phyloP scores from a whole-genome alignment of 2,888 invertebrate genomes.

The Netelia virgata region DNA sequence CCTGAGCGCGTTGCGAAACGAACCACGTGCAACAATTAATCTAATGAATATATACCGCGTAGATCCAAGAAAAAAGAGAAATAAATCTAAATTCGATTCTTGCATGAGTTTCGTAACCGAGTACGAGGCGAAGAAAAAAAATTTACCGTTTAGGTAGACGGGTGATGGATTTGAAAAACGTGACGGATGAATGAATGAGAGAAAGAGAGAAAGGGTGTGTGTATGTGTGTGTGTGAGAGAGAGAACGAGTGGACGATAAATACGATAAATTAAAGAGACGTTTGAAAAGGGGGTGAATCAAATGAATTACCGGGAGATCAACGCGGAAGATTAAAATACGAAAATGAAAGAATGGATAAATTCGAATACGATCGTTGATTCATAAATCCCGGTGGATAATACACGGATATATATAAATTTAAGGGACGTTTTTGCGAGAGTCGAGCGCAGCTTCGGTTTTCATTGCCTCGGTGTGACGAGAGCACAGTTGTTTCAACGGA shows the following conservation, averaged over 20 bases:
- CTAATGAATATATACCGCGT: slow-evolving; percentile 71
- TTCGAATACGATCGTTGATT: slow-evolving; percentile 21
- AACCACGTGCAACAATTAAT: slow-evolving; percentile 73
- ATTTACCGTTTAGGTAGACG: not conserved
- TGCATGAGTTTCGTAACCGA: not conserved
- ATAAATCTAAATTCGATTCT: not conserved
- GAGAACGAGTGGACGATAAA: not conserved
- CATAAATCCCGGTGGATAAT: not conserved
- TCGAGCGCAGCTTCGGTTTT: slow-evolving; percentile 22
- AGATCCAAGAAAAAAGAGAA: not conserved
- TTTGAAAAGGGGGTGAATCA: not conserved
- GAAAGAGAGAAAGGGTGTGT: too few species aligned
- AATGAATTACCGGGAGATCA: not conserved
- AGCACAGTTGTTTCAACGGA: slow-evolving; percentile 31
- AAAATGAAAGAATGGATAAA: not conserved
- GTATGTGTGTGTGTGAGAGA: too few species aligned
- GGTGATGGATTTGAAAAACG: not conserved
- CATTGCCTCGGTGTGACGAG: slow-evolving; percentile 12
- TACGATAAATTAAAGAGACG: not conserved
- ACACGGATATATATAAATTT: slow-evolving; percentile 4
- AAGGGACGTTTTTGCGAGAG: slow-evolving; percentile 1
- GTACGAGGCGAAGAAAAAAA: not conserved
- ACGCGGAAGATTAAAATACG: slow-evolving; percentile 16
- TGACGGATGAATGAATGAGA: not conserved
- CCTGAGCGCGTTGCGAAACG: slow-evolving; percentile 57